Evolutionary conservation across 2,113 vertebrate species (phyloP).

Genomic region (Clarias batrachus): DNA sequence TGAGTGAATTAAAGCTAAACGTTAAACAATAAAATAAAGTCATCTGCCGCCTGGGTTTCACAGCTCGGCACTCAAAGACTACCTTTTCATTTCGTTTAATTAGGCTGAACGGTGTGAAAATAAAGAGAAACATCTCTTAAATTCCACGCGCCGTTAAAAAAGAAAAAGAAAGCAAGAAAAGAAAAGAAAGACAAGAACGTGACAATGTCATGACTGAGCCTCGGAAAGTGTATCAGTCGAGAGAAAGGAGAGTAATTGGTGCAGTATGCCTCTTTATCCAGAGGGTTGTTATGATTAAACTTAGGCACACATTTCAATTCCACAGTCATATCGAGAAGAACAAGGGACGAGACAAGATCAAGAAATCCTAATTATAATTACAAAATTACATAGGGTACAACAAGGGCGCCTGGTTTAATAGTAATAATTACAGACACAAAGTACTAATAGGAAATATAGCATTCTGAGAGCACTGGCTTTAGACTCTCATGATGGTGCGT

Average conservation of each 20-base stretch:
- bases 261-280: slow-evolving; percentile 54
- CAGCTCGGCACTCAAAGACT: neutral
- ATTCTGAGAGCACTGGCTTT: slow-evolving; percentile 59
- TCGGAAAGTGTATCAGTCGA: slow-evolving; percentile 47
- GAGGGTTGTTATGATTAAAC: slow-evolving; percentile 58
- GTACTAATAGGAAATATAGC: slow-evolving; percentile 63
- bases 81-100: slow-evolving; percentile 27
- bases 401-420: slow-evolving; percentile 61
- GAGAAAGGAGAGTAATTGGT: slow-evolving; percentile 52
- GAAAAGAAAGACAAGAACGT: slow-evolving; percentile 2
- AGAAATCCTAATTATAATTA: slow-evolving; percentile 71
- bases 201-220: slow-evolving; percentile 36
- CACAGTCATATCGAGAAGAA: slow-evolving; percentile 63
- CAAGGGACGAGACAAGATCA: slow-evolving; percentile 68
- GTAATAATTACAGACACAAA: slow-evolving; percentile 67
- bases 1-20: slow-evolving; percentile 13
- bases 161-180: neutral
- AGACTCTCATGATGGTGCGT: slow-evolving; percentile 43
- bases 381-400: slow-evolving; percentile 67
- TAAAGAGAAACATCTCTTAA: slow-evolving; percentile 22
- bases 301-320: slow-evolving; percentile 65
- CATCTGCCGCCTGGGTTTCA: neutral
- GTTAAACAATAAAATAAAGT: slow-evolving; percentile 30
- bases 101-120: slow-evolving; percentile 38
- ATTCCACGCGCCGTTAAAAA: slow-evolving; percentile 11